A percentile compares a stretch with the other conserved stretches of the same genome.
These are phyloP conservation scores for Lasaia peninsularis DNA, from an alignment of 1,140 invertebrate genomes.

Conservation along the genomic window DNA sequence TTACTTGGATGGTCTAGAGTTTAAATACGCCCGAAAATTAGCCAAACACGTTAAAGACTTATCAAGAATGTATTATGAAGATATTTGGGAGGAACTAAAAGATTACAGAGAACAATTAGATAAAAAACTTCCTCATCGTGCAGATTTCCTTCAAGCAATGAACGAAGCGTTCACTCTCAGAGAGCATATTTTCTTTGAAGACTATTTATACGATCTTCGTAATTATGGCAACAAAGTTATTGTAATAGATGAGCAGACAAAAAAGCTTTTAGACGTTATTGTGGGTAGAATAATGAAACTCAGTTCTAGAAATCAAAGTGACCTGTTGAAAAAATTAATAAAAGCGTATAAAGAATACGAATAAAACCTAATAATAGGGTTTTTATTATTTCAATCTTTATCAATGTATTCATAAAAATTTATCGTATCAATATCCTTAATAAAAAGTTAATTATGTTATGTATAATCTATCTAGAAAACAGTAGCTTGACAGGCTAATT, in stretches of 20 bases:
- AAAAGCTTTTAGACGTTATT: conserved; percentile 41
- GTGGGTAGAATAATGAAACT: conserved; percentile 34
- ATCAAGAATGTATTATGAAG: conserved; percentile 36
- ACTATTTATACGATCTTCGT: conserved; percentile 45
- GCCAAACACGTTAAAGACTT: conserved; percentile 36
- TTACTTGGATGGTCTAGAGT: conserved; percentile 26
- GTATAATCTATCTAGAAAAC: too few species aligned
- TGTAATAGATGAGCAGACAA: conserved; percentile 41
- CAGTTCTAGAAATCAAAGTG: conserved; percentile 25
- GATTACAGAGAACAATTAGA: conserved; percentile 35
- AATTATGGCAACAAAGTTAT: conserved; percentile 39
- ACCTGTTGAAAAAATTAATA: conserved; percentile 36
- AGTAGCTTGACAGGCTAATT: too few species aligned
- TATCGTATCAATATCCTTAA: too few species aligned
- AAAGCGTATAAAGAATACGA: conserved; percentile 40
- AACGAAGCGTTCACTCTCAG: conserved; percentile 38
- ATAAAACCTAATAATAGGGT: not conserved
- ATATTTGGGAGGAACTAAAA: conserved; percentile 33
- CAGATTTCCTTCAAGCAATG: conserved; percentile 43
- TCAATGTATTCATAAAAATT: not conserved
- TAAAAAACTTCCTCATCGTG: conserved; percentile 24
- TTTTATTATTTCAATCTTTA: too few species aligned
- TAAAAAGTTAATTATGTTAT: too few species aligned
- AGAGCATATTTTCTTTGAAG: conserved; percentile 38
- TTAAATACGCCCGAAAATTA: conserved; percentile 33